These are phyloP conservation scores for Plotosus lineatus DNA, from an alignment of 2,113 vertebrate species.

Conservation along the genomic window DNA sequence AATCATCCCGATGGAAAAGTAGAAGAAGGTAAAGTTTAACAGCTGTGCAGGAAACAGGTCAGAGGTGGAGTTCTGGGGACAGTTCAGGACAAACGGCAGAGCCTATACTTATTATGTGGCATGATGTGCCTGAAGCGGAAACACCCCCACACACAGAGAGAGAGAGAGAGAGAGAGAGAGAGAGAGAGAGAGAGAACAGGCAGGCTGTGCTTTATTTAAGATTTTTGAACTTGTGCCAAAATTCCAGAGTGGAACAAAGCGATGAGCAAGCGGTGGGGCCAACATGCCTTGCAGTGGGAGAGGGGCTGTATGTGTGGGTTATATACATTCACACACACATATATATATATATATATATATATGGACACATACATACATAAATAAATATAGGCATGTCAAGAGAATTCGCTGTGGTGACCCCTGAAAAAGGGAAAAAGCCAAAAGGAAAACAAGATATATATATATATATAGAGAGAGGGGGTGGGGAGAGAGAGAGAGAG, in stretches of 20 bases:
- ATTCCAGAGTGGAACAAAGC: slow-evolving; percentile 71
- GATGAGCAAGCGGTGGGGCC: slow-evolving; percentile 42
- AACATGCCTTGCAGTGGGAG: slow-evolving; percentile 16
- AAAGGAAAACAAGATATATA: too few relatives aligned
- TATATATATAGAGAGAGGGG: too few relatives aligned
- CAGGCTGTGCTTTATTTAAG: slow-evolving; percentile 71
- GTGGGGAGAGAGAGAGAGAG: too few relatives aligned
- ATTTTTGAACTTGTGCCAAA: slow-evolving; percentile 73
- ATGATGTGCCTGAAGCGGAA: slow-evolving; percentile 59
- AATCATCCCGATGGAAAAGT: not conserved
- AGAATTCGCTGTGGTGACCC: too few relatives aligned
- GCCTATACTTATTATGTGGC: slow-evolving; percentile 54
- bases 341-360: not conserved
- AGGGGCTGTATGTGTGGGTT: not conserved
- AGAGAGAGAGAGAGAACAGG: slow-evolving; percentile 55
- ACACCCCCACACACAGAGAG: slow-evolving; percentile 54
- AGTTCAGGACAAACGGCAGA: slow-evolving; percentile 38
- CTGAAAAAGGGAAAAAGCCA: too few relatives aligned
- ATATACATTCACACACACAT: not conserved
- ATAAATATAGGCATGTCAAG: too few relatives aligned
- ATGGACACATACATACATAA: not conserved
- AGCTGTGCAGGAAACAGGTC: not conserved
- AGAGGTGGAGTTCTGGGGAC: slow-evolving; percentile 27
- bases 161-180: slow-evolving; percentile 55
- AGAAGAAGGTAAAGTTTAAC: not conserved